Evolutionary conservation across 2,888 invertebrate species (phyloP), one percentile per base, ranked within the genome.

Genomic region (Nebria salina): DNA sequence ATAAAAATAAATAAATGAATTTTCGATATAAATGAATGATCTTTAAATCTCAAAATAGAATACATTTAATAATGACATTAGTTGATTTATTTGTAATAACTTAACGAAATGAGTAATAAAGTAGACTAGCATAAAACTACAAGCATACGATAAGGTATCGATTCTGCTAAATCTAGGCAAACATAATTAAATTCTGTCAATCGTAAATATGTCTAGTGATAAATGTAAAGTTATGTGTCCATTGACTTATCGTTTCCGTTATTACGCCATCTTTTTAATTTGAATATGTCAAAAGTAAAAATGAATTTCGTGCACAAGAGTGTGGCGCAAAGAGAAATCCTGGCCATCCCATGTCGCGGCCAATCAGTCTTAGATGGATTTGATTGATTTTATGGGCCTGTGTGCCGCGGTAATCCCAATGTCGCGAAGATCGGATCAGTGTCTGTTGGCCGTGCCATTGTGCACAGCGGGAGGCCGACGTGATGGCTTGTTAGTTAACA

Each of bases 351-450:
- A 54, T 54, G 54, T 54, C 54, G 54, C 54, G 54, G 54, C 54
- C 54, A 54, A 54, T 54, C 54, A 54, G 54, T 54, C 54, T 13
- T 11, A 54, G 54, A 54, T 8, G 54, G 54, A 54, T 54, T 54
- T 79, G 79, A 79, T 79, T 79, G 79, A 79, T 79, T 79, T 65
- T 74, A 20, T 66, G 25, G 75, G 73, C 72, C 68, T 15, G 41
- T 54, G 54, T 54, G 54, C 54, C 54, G 54, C 54, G 54, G n/a
- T 79, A 79, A 79, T 79, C 68, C 79, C 42, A 15, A 43, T 79
- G 74, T 79, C 79, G 79, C 79, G 79, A 79, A 79, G 79, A 79
- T 79, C 74, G 66, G 75, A 79, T 79, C 79, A 75, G 75, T 74
- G 54, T 74, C 66, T 43, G 65, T 15, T 64, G 34, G 72, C 65